These are phyloP conservation scores for Eubasilissa splendida DNA, from an alignment of 2,888 invertebrate genomes.

Conservation along the genomic window DNA sequence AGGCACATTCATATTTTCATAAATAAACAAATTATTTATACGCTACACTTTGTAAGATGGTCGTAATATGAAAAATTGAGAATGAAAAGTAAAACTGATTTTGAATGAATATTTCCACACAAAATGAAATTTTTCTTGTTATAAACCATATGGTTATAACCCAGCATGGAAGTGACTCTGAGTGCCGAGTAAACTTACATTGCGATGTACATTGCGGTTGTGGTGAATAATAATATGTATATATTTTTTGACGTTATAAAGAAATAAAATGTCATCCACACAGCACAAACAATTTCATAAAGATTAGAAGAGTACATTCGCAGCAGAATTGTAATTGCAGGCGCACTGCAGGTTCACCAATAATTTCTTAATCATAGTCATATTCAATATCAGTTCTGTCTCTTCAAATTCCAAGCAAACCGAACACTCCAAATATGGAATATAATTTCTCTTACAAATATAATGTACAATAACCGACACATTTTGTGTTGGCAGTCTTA, in stretches of 20 bases:
- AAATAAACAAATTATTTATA: not conserved
- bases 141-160: no score
- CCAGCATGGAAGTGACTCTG: no score
- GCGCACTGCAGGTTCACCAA: not conserved
- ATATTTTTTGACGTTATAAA: no score
- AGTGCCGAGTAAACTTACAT: no score
- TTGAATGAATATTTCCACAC: not conserved
- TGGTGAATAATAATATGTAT: no score
- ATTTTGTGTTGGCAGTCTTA: not conserved
- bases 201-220: no score
- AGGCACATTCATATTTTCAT: conserved; percentile 26
- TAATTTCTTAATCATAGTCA: conserved; percentile 1
- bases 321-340: no score
- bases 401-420: not conserved
- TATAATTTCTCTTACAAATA: not conserved
- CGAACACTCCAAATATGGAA: not conserved
- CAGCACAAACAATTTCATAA: no score
- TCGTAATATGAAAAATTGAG: not conserved
- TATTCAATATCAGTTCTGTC: conserved; percentile 6
- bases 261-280: no score
- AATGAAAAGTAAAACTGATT: not conserved
- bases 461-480: not conserved
- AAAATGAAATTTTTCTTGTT: not conserved
- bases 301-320: no score
- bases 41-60: no score